phyloP scores from a whole-genome alignment of 2,888 invertebrate genomes.

The Aleiodes leptofemur region DNA sequence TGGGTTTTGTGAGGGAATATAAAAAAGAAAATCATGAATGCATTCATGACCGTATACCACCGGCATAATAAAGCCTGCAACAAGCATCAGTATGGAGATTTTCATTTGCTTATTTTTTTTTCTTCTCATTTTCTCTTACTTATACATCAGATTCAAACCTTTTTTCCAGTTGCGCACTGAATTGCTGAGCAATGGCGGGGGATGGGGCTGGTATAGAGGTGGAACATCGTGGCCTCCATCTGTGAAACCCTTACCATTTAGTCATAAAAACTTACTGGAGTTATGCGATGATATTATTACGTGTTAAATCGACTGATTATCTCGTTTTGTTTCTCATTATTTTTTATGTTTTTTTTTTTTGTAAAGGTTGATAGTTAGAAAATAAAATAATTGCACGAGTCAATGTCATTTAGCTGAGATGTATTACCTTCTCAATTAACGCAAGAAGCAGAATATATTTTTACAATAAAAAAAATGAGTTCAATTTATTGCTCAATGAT shows the following conservation, averaged over 20 bases:
- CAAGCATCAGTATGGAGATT: conserved; percentile 36
- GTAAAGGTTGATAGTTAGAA: neutral
- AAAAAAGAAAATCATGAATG: conserved; percentile 14
- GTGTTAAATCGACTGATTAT: conserved; percentile 12
- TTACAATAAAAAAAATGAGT: conserved; percentile 14
- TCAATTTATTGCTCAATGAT: conserved; percentile 4
- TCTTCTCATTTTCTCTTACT: conserved; percentile 5
- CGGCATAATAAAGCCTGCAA: conserved; percentile 41
- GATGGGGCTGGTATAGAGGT: conserved; percentile 72
- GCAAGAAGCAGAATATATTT: conserved; percentile 14
- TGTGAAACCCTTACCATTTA: conserved; percentile 73
- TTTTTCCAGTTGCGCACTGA: conserved; percentile 73
- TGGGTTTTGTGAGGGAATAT: neutral
- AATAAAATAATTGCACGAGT: neutral
- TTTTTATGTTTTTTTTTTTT: neutral
- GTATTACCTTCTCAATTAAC: conserved; percentile 15
- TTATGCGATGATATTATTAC: conserved; percentile 36
- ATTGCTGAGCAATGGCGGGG: conserved; percentile 72
- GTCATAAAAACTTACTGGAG: conserved; percentile 63
- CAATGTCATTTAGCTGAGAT: neutral
- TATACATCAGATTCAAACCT: conserved; percentile 66
- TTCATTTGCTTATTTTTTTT: neutral
- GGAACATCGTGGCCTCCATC: conserved; percentile 73
- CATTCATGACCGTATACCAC: conserved; percentile 44
- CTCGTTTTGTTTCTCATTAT: neutral